Base-by-base conservation (phyloP, 2,113 vertebrate genomes). In the Himantopus leucocephalus region DNA sequence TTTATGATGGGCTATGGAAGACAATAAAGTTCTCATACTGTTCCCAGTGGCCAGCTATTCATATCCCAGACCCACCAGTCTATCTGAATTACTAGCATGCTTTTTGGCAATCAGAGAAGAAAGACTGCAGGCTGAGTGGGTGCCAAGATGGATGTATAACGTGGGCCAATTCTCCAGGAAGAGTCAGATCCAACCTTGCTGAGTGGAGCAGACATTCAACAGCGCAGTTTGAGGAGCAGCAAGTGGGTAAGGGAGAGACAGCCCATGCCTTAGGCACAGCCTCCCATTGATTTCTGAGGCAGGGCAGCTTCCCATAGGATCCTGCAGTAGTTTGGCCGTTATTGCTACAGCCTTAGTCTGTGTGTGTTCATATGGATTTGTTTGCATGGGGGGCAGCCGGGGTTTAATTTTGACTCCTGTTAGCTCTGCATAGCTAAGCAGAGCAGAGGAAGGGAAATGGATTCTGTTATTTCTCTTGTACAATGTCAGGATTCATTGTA, bases 41-140 rank as follows among this genome's bases (percentile, higher is more conserved):
- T 66, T 96, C 96, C 86, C 87, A 59, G 59, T 94, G 89, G 96
- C 84, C 86, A 90, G 35, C 74, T 95, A 85, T 91, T 94, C 89
- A 59, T 70, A 82, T 79, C 89, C 88, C 92, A 96, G 88, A 67
- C 92, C 73, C 84, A 91, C 63, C 45, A 77, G 73, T 64, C 18
- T 58, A 94, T 95, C 70, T 92, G 94, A 92, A 88, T 85, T 90
- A 66, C 66, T 85, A 64, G 53, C 77, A 43, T 53, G 58, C 55
- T 35, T 88, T 87, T 56, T 96, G 96, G 95, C 91, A 94, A 82
- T 17, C 26, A 43, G 63, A 30, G 29, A 59, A 94, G 62, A 95
- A 82, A 83, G 88, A 67, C 72, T 95, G 63, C 63, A 84, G 73
- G 55, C 73, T 91, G 94, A 91, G 66, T 5, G 62, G 16, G 18